Base-by-base conservation (phyloP, 2,888 invertebrate species). In the Carcina quercana region DNA sequence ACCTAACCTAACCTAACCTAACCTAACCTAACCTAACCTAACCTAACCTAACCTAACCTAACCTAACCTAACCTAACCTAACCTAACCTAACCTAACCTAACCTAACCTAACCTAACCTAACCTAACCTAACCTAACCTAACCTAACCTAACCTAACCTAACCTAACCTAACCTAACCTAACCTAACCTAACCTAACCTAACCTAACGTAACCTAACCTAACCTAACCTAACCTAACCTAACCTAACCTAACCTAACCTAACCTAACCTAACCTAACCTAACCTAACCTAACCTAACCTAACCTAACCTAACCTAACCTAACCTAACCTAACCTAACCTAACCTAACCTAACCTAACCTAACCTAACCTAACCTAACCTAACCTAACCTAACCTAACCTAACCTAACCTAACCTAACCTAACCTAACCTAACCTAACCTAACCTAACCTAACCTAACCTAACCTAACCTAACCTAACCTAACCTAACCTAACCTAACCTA, bases 1-100 rank as follows among this genome's bases (percentile, higher is more conserved):
- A 38, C 38, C 38, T 38, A 38, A 38, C 38, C 35, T 35, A 35
- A 40, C 36, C 36, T 40, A 36, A 36, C 36, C 36, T 39, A 39
- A 36, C 35, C 39, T 36, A 39, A 36, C 37, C 37, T 38, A 35
- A 38, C 35, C 34, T 35, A 33, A 32, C 34, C 33, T 34, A 27
- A 30, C 24, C 30, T 30, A 31, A 30, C 35, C 31, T 30, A 29
- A 36, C 34, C 34, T 34, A 38, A 34, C 32, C 35, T 34, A 38
- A 29, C 34, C 32, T 32, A 35, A 34, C 34, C 35, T 35, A 38
- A 34, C 38, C 32, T 30, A 37, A 33, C 37, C 31, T 30, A 34
- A 33, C 34, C 32, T 34, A 37, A 33, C 37, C 32, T 28, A 32
- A 32, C 32, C 28, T 34, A 34, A 37, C 33, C 37, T 37, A 37